Evolutionary conservation across 2,113 vertebrate genomes (phyloP).

Genomic region (Mystacornis crossleyi): DNA sequence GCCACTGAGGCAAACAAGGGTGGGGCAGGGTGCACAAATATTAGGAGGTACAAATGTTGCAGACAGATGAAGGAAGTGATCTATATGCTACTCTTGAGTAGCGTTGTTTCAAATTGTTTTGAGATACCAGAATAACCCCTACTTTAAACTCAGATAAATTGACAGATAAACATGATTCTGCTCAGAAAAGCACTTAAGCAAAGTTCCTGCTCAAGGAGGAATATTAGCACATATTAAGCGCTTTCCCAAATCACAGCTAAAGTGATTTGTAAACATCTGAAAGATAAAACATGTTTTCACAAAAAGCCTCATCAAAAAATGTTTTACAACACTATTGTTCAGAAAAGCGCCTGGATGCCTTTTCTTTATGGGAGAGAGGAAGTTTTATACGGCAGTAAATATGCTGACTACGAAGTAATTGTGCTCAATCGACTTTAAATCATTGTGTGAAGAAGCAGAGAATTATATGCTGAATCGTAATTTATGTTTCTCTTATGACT

Average conservation of each 20-base stretch:
- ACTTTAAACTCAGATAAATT: neutral
- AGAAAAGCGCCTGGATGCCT: neutral
- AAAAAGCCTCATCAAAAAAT: neutral
- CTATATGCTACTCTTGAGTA: neutral
- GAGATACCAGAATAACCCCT: neutral
- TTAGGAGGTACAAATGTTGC: neutral
- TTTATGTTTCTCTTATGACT: constrained; percentile 19
- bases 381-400: constrained; percentile 23
- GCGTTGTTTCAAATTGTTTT: neutral
- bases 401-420: constrained; percentile 7
- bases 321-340: neutral
- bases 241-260: neutral
- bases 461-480: constrained; percentile 10
- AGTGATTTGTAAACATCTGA: neutral
- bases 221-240: neutral
- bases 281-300: neutral
- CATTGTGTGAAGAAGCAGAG: neutral
- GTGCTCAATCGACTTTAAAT: constrained; percentile 6
- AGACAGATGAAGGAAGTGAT: neutral
- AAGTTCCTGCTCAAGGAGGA: neutral
- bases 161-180: neutral
- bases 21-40: neutral
- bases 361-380: neutral
- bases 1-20: neutral
- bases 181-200: neutral